Evolutionary conservation across 2,113 vertebrate species (phyloP).

Genomic region (Petrocephalus microphthalmus): DNA sequence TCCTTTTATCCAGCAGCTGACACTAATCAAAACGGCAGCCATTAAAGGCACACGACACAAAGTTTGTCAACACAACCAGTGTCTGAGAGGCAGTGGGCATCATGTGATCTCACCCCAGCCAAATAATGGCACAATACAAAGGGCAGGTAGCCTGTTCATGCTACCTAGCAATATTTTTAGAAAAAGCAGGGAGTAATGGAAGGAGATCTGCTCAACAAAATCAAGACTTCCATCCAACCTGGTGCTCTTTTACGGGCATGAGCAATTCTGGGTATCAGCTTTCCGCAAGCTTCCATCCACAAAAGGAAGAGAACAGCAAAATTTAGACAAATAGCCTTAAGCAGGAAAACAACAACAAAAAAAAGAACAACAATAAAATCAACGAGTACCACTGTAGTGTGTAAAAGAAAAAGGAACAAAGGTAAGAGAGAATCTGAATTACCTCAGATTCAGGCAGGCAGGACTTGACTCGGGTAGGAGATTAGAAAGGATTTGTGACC

Average conservation of each 20-base stretch:
- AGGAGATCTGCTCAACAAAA: background rate
- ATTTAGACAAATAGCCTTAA: background rate
- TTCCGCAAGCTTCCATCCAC: background rate
- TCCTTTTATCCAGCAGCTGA: background rate
- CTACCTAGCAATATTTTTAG: background rate
- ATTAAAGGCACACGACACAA: background rate
- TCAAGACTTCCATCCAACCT: background rate
- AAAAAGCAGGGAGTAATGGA: background rate
- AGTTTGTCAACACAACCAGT: conserved; percentile 40
- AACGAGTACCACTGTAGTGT: background rate
- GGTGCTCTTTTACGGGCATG: background rate
- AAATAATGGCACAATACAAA: conserved; percentile 28
- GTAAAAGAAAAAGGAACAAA: conserved; percentile 10
- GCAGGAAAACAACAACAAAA: background rate
- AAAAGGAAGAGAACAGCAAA: background rate
- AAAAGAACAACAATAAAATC: background rate
- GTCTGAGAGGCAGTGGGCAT: conserved; percentile 23
- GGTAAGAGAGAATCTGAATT: conserved; percentile 38
- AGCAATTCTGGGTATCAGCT: background rate
- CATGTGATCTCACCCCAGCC: conserved; percentile 34
- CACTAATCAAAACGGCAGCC: background rate
- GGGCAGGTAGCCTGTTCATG: background rate
- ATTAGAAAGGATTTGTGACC: conserved; percentile 42
- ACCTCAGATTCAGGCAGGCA: conserved; percentile 37
- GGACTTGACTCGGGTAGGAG: conserved; percentile 48